These are phyloP conservation scores for Anolis apletophallus DNA, from an alignment of 2,797 vertebrate genomes.

Conservation along the genomic window DNA sequence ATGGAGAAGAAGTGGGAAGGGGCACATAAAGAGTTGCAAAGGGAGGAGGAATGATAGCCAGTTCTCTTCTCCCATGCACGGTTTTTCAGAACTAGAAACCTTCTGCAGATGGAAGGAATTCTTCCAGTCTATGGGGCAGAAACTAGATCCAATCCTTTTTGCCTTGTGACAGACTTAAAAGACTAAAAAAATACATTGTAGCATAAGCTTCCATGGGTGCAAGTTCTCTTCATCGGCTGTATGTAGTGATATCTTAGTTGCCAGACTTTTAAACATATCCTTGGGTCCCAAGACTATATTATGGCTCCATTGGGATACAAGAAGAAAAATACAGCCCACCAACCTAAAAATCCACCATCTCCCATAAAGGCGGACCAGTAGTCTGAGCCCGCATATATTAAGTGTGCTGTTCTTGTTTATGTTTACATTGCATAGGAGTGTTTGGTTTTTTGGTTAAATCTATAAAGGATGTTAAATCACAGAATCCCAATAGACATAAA, in stretches of 20 bases:
- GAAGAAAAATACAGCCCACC: background rate
- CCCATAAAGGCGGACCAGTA: background rate
- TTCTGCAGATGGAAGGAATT: background rate
- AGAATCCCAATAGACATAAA: background rate
- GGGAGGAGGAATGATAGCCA: background rate
- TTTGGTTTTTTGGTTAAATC: background rate
- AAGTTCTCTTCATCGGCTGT: background rate
- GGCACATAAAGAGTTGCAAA: background rate
- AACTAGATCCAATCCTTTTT: background rate
- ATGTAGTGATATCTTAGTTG: too few species aligned
- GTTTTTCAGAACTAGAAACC: background rate
- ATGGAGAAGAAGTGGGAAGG: background rate
- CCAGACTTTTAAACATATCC: too few species aligned
- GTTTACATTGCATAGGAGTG: background rate
- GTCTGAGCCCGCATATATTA: background rate
- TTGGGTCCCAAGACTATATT: background rate
- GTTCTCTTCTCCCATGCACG: background rate
- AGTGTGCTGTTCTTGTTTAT: background rate
- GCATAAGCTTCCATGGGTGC: background rate
- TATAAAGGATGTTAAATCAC: background rate
- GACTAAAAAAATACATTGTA: too few species aligned
- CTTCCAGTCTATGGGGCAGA: background rate
- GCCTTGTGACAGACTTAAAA: too few species aligned
- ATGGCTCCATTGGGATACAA: background rate
- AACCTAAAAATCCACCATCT: background rate